Percentiles rank a stretch among this genome's conserved stretches.
Evolutionary conservation across 2,888 invertebrate genomes (phyloP).

Genomic region (Chrysolina americana): DNA sequence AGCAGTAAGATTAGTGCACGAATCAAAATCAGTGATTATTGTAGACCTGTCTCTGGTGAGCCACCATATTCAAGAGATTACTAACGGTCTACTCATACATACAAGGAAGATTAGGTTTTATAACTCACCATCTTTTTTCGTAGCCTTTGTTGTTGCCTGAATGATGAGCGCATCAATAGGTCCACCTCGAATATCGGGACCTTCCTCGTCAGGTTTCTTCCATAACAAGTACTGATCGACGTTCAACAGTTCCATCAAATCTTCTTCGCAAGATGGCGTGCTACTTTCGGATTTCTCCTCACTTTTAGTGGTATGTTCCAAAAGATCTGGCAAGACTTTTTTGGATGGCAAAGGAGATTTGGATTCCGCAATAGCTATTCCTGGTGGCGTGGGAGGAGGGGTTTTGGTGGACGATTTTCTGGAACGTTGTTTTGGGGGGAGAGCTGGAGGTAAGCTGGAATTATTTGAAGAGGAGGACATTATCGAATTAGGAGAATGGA

Average conservation of each 20-base stretch:
- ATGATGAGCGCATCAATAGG: constrained; percentile 95
- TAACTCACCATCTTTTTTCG: constrained; percentile 78
- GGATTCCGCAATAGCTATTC: constrained; percentile 39
- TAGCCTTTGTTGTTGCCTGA: constrained; percentile 95
- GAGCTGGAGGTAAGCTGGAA: constrained; percentile 67
- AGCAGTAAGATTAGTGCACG: too few species aligned
- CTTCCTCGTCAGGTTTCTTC: constrained; percentile 87
- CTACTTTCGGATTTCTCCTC: constrained; percentile 52
- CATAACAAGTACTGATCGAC: constrained; percentile 84
- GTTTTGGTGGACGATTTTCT: constrained; percentile 68
- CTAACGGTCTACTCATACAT: not conserved
- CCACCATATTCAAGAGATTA: not conserved
- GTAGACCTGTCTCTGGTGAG: not conserved
- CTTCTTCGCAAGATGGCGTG: constrained; percentile 65
- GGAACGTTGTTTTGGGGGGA: constrained; percentile 74
- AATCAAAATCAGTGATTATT: too few species aligned
- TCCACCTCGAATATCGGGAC: constrained; percentile 93
- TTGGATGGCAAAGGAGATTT: constrained; percentile 54
- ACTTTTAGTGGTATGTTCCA: constrained; percentile 63
- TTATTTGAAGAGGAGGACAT: constrained; percentile 50
- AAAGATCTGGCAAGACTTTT: constrained; percentile 65
- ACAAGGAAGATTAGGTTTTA: constrained; percentile 11
- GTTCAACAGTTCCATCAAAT: constrained; percentile 85
- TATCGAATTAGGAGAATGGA: constrained; percentile 59
- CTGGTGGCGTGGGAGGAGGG: constrained; percentile 58